Base-by-base conservation (phyloP, 1,140 invertebrate species). In the Acromyrmex heyeri region DNA sequence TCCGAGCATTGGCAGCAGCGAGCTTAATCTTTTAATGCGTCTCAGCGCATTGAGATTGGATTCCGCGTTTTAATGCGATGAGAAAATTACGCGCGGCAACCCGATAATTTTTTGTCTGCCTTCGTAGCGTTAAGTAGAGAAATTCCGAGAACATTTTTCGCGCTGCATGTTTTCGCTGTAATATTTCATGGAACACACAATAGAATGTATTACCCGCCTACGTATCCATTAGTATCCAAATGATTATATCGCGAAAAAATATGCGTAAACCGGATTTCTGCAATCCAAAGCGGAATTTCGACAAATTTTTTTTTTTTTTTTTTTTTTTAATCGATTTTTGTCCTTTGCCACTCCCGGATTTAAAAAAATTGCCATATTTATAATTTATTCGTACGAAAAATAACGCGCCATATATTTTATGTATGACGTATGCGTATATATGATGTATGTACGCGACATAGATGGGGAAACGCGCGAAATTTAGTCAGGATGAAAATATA, bases 11-110 rank as follows among this genome's bases (percentile, higher is more conserved):
- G 79, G 79, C 79, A 82, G 79, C 38, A 21, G 65, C 78, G n/a
- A 59, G 65, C 78, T 82, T 82, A 82, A 82, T 82, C 79, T 82
- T 82, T 82, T 82, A 82, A 82, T 82, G 79, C 79, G 79, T 82
- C 79, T 82, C 79, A 82, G 79, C 67, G 79, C 79, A 82, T 82
- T 82, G 79, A 82, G 79, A 82, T 82, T 82, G 79, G 79, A 82
- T 82, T 82, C 55, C 79, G 79, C 67, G 79, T 82, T 82, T 82
- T 82, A 82, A 82, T 82, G 69, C 79, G 79, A 82, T 82, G 79
- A 82, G 79, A 82, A 82, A 82, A 82, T 82, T 82, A 82, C 79
- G 79, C 79, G 69, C 34, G 67, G 53, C 79, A 82, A 61, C 79
- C 55, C 79, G 79, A 55, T 61, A 82, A 82, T 73, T 59, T 73